A percentile compares a stretch with the other conserved stretches of the same genome.
These are phyloP conservation scores for Rhinolophus ferrumequinum DNA, from an alignment of 2,113 vertebrate species.

Conservation along the genomic window DNA sequence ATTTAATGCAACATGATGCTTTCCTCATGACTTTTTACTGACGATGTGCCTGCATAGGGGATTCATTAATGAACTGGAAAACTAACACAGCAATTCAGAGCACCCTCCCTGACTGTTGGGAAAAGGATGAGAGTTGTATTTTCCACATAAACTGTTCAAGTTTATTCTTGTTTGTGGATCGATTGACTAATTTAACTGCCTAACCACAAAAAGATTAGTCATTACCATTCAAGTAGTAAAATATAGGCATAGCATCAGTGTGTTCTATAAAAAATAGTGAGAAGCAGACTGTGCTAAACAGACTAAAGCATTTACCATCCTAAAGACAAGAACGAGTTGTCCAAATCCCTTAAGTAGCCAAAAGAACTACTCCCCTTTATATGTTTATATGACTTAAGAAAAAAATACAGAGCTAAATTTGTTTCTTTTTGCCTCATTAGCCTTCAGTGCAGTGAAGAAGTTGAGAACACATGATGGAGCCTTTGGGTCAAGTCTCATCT, in stretches of 20 bases:
- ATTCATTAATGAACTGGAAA: background rate
- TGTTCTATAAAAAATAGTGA: conserved; percentile 11
- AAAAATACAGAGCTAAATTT: conserved; percentile 18
- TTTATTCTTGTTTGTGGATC: conserved; percentile 24
- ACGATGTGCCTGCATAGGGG: background rate
- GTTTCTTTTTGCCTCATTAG: conserved; percentile 62
- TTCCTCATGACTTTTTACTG: background rate
- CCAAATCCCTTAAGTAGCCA: background rate
- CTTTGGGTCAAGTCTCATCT: background rate
- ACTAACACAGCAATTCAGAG: background rate
- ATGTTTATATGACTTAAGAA: background rate
- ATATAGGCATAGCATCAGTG: background rate
- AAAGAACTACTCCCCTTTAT: background rate
- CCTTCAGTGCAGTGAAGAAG: background rate
- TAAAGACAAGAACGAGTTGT: background rate
- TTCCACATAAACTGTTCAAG: background rate
- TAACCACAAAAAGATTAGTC: background rate
- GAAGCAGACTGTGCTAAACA: background rate
- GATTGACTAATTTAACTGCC: background rate
- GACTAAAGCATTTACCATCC: background rate
- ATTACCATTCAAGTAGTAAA: background rate
- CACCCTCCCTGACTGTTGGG: background rate
- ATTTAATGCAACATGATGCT: background rate
- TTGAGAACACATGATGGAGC: background rate
- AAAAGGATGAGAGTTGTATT: background rate